Evolutionary conservation across 2,113 vertebrate genomes (phyloP).

Genomic region (human): GRCh38 chr9:92322501-92323000

Average conservation of each 20-base stretch:
- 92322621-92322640: not conserved
- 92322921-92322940: not conserved
- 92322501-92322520: no score
- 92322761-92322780: not conserved
- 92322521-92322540: no score
- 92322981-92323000: not conserved
- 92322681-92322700: not conserved
- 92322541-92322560: no score
- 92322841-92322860: not conserved
- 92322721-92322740: constrained; percentile 1
- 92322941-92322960: not conserved
- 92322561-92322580: no score
- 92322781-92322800: not conserved
- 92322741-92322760: not conserved
- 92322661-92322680: not conserved
- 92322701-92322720: not conserved
- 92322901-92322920: not conserved
- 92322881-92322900: not conserved
- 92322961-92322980: not conserved
- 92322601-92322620: no score
- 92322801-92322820: not conserved
- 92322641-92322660: not conserved
- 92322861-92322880: not conserved
- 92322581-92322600: no score
- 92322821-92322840: not conserved